Percentiles rank a stretch among this genome's conserved stretches.
phyloP scores from a whole-genome alignment of 2,797 vertebrate genomes.

The Pagetopsis macropterus region DNA sequence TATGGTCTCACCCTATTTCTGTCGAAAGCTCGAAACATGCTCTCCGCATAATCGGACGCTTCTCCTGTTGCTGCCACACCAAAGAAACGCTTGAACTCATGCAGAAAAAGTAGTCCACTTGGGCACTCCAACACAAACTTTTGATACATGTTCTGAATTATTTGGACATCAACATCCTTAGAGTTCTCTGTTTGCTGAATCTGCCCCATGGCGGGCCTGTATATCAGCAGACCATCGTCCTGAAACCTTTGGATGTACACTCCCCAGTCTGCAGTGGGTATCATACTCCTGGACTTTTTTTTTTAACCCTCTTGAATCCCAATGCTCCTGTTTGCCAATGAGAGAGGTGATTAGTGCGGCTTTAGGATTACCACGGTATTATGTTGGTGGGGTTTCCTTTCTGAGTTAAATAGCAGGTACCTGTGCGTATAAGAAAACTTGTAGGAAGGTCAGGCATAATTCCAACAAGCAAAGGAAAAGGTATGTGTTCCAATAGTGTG shows the following conservation, averaged over 20 bases:
- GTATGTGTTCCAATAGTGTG: neutral
- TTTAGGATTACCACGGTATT: constrained; percentile 62
- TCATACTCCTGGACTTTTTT: constrained; percentile 17
- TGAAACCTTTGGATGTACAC: neutral
- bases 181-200: constrained; percentile 65
- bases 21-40: constrained; percentile 83
- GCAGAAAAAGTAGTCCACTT: constrained; percentile 79
- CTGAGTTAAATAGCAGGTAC: constrained; percentile 25
- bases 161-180: constrained; percentile 76
- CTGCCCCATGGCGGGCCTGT: constrained; percentile 74
- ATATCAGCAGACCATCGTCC: constrained; percentile 49
- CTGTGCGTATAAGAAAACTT: constrained; percentile 9
- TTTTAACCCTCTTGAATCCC: constrained; percentile 52
- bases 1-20: constrained; percentile 81
- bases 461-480: neutral
- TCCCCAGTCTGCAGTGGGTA: constrained; percentile 7
- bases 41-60: constrained; percentile 79
- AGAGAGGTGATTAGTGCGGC: constrained; percentile 57
- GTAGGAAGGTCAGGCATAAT: neutral
- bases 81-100: constrained; percentile 86
- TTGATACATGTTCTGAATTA: constrained; percentile 84
- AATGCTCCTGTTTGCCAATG: constrained; percentile 37
- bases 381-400: constrained; percentile 55
- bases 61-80: constrained; percentile 78
- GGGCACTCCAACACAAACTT: constrained; percentile 83